These are phyloP conservation scores for Ptychodera flava DNA, from an alignment of 35 echinoderm and acorn worm genomes.

Conservation along the genomic window DNA sequence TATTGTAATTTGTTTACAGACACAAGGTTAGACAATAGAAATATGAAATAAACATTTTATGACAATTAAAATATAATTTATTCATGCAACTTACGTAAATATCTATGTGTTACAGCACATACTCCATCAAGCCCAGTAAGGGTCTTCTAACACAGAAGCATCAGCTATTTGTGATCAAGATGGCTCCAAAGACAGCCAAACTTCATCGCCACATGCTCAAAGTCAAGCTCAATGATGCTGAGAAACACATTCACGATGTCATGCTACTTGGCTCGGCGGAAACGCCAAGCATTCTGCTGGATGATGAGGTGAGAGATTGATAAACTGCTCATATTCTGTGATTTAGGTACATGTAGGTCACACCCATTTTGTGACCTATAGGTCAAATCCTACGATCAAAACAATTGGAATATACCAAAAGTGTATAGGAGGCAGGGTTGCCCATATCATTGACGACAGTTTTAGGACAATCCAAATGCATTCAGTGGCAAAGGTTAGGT, in stretches of 20 bases:
- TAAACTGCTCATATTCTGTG: too few species aligned
- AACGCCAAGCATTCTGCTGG: conserved; percentile 66
- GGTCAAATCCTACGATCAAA: too few species aligned
- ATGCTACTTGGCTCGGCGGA: conserved; percentile 70
- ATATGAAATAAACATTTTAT: conserved; percentile 4
- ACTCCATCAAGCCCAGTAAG: conserved; percentile 63
- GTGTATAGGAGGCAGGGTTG: too few species aligned
- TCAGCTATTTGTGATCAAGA: conserved; percentile 74
- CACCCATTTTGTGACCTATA: too few species aligned
- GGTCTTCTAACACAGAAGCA: conserved; percentile 52
- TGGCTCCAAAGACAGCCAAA: conserved; percentile 58
- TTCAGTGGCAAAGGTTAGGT: too few species aligned
- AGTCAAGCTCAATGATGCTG: conserved; percentile 65
- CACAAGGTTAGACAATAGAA: too few species aligned
- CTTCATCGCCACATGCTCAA: conserved; percentile 45
- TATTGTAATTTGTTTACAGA: too few species aligned
- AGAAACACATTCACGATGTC: conserved; percentile 49
- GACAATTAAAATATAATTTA: neutral
- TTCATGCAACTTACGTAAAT: neutral
- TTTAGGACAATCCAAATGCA: too few species aligned
- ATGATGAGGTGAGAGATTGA: conserved; percentile 62
- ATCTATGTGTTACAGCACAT: conserved; percentile 38
- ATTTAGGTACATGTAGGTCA: too few species aligned
- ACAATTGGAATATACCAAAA: too few species aligned
- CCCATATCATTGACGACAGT: too few species aligned